These are phyloP conservation scores for Acrobasis repandana DNA, from an alignment of 2,888 invertebrate species.

Conservation along the genomic window DNA sequence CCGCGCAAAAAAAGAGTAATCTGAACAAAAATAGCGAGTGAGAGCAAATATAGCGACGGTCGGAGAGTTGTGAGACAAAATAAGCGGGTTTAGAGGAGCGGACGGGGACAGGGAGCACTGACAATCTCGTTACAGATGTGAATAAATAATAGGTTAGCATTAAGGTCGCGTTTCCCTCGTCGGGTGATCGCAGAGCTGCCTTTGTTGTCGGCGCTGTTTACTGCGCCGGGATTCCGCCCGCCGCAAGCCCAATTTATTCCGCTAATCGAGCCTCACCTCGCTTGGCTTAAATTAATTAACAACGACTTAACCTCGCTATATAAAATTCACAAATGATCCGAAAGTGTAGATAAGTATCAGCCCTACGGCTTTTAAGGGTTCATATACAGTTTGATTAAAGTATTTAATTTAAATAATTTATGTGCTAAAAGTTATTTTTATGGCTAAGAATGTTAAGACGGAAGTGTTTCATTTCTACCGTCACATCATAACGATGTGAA, in stretches of 20 bases:
- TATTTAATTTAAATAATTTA: not conserved
- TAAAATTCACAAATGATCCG: slow-evolving; percentile 50
- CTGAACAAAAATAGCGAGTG: slow-evolving; percentile 60
- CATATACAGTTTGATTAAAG: not conserved
- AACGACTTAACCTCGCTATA: slow-evolving; percentile 61
- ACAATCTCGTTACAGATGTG: slow-evolving; percentile 80
- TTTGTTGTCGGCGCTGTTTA: slow-evolving; percentile 75
- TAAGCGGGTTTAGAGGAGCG: slow-evolving; percentile 47
- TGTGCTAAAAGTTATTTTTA: not conserved
- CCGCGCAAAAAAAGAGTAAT: slow-evolving; percentile 60
- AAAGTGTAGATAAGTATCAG: slow-evolving; percentile 25
- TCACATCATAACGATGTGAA: not conserved
- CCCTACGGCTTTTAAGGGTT: not conserved
- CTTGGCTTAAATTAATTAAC: slow-evolving; percentile 75
- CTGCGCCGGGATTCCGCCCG: slow-evolving; percentile 66
- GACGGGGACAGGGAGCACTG: slow-evolving; percentile 64
- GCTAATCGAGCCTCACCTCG: slow-evolving; percentile 75
- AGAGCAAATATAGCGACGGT: slow-evolving; percentile 61
- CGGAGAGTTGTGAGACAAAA: slow-evolving; percentile 51
- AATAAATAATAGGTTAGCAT: slow-evolving; percentile 81
- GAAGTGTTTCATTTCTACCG: not conserved
- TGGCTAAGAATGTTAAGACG: not conserved
- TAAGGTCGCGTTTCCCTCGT: slow-evolving; percentile 63
- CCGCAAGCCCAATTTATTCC: slow-evolving; percentile 77
- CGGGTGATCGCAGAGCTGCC: slow-evolving; percentile 59